Evolutionary conservation across 2,888 invertebrate species (phyloP), one percentile per base, ranked within the genome.

Genomic region (Euspilapteryx auroguttella): DNA sequence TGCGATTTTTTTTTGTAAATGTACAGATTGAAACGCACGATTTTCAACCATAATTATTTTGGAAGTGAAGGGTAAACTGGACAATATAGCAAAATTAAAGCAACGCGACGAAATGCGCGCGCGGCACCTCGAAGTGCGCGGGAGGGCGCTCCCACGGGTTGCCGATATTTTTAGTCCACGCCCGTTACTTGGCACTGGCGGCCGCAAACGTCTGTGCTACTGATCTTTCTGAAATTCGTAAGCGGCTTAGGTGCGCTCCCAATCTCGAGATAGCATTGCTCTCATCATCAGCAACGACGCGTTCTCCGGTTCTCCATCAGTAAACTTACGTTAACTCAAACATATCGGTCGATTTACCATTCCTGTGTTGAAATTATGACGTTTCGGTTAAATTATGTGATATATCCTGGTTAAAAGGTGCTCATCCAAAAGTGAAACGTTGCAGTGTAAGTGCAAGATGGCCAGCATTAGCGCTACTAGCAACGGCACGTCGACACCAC

Each of bases 101-200:
- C 58, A 57, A 53, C 56, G 61, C 54, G 63, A 65, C 66, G 66
- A 71, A 66, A 65, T 64, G 68, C 55, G 55, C 63, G 62, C 55
- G 55, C 56, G 59, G 51, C 59, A 57, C 58, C 54, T 56, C 59
- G 48, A 54, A 54, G 64, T 59, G 73, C 66, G 73, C 73, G 73
- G 75, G 75, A 73, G 73, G 75, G 75, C 69, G 75, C 75, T 73
- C 75, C 75, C 75, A 75, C 75, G 75, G 75, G 73, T 75, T 69
- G 65, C 68, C 59, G 77, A 66, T 82, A 82, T 82, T 81, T 82
- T 81, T 82, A 82, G 81, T 80, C 66, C 64, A 59, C 73, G 75
- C 75, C 78, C 79, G 80, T 79, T 79, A 79, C 79, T 81, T 80
- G 80, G 80, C 80, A 80, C 75, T 68, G 76, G 62, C 69, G 76